A percentile compares a stretch with the other conserved stretches of the same genome.
phyloP scores from a whole-genome alignment of 2,113 vertebrate species.

The Mus pahari region DNA sequence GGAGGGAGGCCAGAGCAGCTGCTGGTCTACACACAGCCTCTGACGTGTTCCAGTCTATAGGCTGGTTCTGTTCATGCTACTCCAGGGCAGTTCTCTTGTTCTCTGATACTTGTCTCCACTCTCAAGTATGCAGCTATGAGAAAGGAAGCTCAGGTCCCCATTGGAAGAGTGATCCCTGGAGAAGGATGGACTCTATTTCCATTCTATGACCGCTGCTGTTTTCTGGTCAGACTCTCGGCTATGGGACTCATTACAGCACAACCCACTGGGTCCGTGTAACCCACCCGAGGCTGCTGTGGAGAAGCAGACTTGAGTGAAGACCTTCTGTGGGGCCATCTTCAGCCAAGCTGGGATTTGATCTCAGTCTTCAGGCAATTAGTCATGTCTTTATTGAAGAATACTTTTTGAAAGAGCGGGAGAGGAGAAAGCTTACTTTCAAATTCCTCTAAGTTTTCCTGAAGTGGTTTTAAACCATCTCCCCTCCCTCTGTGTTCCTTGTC shows the following conservation, averaged over 20 bases:
- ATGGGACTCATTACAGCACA: background rate
- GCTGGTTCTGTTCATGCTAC: background rate
- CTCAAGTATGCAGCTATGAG: background rate
- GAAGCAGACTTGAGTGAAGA: background rate
- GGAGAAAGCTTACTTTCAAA: background rate
- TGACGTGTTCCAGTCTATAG: background rate
- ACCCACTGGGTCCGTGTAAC: background rate
- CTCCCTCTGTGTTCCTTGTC: background rate
- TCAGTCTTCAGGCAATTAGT: background rate
- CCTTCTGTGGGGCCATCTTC: background rate
- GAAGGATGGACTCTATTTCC: background rate
- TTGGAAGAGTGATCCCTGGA: background rate
- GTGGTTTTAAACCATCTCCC: background rate
- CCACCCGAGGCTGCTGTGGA: background rate
- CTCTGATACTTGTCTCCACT: background rate
- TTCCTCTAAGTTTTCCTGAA: constrained; percentile 9
- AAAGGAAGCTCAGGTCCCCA: background rate
- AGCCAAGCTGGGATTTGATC: background rate
- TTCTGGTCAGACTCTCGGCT: background rate
- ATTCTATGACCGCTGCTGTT: background rate
- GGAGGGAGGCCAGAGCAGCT: too few species aligned
- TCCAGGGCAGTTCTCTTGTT: background rate
- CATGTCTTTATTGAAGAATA: background rate
- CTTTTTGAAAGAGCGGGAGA: background rate
- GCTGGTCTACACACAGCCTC: background rate